phyloP scores from a whole-genome alignment of 2,888 invertebrate species.

The Euspilapteryx auroguttella region DNA sequence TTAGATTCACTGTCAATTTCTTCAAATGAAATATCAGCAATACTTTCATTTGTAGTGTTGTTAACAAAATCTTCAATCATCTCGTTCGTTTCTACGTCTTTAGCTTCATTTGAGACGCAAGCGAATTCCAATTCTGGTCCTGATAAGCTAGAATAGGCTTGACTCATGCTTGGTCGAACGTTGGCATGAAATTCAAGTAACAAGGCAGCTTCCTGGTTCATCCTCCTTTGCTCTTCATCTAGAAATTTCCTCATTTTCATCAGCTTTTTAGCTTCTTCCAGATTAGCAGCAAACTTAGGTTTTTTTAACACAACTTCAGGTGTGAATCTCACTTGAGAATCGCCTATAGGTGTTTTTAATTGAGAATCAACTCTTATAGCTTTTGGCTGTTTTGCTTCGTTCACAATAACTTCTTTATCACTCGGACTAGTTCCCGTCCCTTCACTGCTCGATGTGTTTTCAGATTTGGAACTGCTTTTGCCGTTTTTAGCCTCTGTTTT shows the following conservation, averaged over 20 bases:
- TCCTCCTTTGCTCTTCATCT: slow-evolving; percentile 61
- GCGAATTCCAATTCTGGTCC: slow-evolving; percentile 54
- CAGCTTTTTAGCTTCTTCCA: slow-evolving; percentile 65
- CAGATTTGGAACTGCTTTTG: slow-evolving; percentile 45
- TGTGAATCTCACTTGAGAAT: slow-evolving; percentile 30
- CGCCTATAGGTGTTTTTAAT: slow-evolving; percentile 29
- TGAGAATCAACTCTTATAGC: slow-evolving; percentile 37
- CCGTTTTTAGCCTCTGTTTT: slow-evolving; percentile 38
- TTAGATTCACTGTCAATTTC: slow-evolving; percentile 8
- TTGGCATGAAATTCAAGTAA: slow-evolving; percentile 51
- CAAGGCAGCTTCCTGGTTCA: slow-evolving; percentile 51
- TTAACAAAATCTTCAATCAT: slow-evolving; percentile 1
- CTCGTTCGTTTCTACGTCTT: background rate
- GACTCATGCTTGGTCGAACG: slow-evolving; percentile 45
- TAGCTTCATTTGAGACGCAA: slow-evolving; percentile 13
- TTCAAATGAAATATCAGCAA: slow-evolving; percentile 8
- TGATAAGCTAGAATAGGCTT: slow-evolving; percentile 47
- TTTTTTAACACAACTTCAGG: slow-evolving; percentile 61
- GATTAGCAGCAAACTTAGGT: slow-evolving; percentile 69
- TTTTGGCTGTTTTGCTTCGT: slow-evolving; percentile 21
- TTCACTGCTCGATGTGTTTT: slow-evolving; percentile 42
- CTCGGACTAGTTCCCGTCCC: slow-evolving; percentile 53
- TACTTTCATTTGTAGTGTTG: background rate
- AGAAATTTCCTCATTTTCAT: slow-evolving; percentile 69
- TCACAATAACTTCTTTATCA: slow-evolving; percentile 34